phyloP scores from a whole-genome alignment of 2,113 vertebrate species.

The Lophotis ruficrista region DNA sequence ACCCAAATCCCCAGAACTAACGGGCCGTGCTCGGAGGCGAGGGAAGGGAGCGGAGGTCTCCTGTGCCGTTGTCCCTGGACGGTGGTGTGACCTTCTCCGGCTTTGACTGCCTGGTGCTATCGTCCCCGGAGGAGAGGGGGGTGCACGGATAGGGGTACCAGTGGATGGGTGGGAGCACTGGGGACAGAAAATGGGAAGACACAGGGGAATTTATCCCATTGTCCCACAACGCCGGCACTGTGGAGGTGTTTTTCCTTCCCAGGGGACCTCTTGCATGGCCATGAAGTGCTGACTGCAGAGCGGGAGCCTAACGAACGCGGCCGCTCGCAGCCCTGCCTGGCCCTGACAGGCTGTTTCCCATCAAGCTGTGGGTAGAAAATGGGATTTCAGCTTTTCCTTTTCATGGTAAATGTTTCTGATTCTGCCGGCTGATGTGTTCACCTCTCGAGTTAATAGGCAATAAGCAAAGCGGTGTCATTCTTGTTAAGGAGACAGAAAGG shows the following conservation, averaged over 20 bases:
- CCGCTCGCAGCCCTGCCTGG: background rate
- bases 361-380: constrained; percentile 9
- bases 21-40: background rate
- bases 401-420: constrained; percentile 62
- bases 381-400: constrained; percentile 56
- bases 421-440: constrained; percentile 39
- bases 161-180: background rate
- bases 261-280: accelerated
- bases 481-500: constrained; percentile 43
- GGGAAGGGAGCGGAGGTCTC: background rate
- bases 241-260: background rate
- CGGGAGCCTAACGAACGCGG: background rate
- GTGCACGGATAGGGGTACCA: background rate
- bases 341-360: constrained; percentile 33
- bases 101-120: background rate
- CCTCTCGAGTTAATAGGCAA: constrained; percentile 65
- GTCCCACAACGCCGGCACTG: background rate
- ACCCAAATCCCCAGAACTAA: constrained; percentile 69
- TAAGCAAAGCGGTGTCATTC: constrained; percentile 34
- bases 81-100: background rate
- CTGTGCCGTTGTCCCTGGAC: background rate
- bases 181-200: background rate
- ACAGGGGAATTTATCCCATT: background rate
- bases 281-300: background rate
- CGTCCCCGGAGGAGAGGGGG: background rate